Evolutionary conservation across 2,113 vertebrate species (phyloP).

Genomic region (Actenoides lindsayi): DNA sequence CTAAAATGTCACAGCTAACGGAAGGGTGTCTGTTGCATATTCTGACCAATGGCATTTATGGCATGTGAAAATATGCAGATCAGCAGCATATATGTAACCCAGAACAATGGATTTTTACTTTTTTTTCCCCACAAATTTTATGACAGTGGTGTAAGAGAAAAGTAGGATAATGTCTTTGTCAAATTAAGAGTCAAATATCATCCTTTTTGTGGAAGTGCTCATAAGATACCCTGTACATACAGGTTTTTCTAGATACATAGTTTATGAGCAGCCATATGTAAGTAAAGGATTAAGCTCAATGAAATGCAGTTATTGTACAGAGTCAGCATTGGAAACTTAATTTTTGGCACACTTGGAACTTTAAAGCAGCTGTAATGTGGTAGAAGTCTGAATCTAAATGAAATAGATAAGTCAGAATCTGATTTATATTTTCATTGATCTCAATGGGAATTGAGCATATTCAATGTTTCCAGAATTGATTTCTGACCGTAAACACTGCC

Average conservation of each 20-base stretch:
- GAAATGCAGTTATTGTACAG: not conserved
- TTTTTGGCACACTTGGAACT: not conserved
- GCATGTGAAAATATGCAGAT: not conserved
- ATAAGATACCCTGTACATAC: not conserved
- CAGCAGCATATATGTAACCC: not conserved
- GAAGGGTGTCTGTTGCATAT: not conserved
- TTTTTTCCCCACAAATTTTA: not conserved
- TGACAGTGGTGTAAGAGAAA: not conserved
- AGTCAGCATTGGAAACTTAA: not conserved
- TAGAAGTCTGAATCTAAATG: not conserved
- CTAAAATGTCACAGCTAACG: not conserved
- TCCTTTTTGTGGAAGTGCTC: not conserved
- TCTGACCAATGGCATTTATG: not conserved
- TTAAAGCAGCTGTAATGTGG: rapidly evolving
- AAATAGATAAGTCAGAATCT: not conserved
- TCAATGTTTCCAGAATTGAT: not conserved
- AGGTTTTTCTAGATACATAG: not conserved
- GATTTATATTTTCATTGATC: not conserved
- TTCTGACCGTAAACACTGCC: not conserved
- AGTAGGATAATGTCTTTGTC: not conserved
- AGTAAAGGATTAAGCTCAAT: not conserved
- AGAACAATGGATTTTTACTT: not conserved
- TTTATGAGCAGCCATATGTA: not conserved
- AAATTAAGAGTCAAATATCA: not conserved
- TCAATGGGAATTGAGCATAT: not conserved